Base-by-base conservation (phyloP, 2,113 vertebrate genomes). In the Eubucco bourcierii region DNA sequence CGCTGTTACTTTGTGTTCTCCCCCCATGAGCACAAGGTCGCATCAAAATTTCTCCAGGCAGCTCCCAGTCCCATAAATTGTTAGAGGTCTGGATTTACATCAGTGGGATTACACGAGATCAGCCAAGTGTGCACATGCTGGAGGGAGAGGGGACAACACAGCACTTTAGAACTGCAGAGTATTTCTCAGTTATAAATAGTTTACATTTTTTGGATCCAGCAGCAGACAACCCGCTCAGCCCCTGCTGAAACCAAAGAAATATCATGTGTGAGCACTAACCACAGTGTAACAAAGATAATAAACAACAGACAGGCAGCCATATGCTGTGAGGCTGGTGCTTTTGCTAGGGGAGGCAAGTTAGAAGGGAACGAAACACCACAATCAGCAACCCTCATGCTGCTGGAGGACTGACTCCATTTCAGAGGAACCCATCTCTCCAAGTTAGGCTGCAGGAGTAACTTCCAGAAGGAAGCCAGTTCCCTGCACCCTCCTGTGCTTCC, bases 161-260 rank as follows among this genome's bases (percentile, higher is more conserved):
- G 83, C 77, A 94, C 97, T 98, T 97, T 72, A 91, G 91, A 97
- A 96, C 95, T 93, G 84, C 16, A 97, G 96, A 96, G 91, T 92
- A 97, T 97, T 97, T 96, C 95, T 96, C 97, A 97, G 97, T 97
- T 98, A 97, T 97, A 97, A 98, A 98, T 97, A 98, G 97, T 97
- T 98, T 97, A 98, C 96, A 97, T 97, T 97, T 96, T 97, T 97
- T 95, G 95, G 94, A 97, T 94, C 96, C 94, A 95, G 56, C 44
- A 91, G 96, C 84, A 15, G 96, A 96, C 95, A 97, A 97, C 95
- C 94, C 94, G 73, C 95, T 94, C 97, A 94, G 96, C 94, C 97
- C 97, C 95, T 91, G 95, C 96, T 83, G 93, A 97, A 97, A 98
- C 96, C 96, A 93, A 96, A 97, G 96, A 96, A 97, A 94, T 97